A percentile compares a stretch with the other conserved stretches of the same genome.
Conservation (phyloP, 2,797 vertebrate genomes). For the Phrynocephalus vlangalii region DNA sequence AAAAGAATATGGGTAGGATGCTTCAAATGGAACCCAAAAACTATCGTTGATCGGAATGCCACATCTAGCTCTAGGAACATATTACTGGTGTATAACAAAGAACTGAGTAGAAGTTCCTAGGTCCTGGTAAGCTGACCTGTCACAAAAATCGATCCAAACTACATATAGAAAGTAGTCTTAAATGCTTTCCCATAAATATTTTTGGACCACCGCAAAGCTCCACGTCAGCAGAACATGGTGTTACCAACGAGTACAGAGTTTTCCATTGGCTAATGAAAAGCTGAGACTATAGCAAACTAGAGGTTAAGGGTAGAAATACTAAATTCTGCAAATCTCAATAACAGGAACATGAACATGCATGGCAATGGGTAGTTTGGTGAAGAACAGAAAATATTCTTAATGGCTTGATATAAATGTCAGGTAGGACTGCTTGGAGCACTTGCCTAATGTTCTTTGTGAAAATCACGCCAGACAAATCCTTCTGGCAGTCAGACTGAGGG, state of each 20-base stretch:
- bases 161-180: neutral
- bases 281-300: neutral
- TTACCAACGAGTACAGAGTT: neutral
- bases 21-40: neutral
- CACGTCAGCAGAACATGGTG: neutral
- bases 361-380: neutral
- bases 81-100: neutral
- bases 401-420: neutral
- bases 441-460: neutral
- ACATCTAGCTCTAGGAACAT: neutral
- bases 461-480: neutral
- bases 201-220: neutral
- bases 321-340: too few species aligned
- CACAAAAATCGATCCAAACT: neutral
- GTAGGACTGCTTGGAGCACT: neutral
- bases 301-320: too few species aligned
- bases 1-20: neutral
- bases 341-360: too few species aligned
- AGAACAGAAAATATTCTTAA: neutral
- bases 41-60: neutral
- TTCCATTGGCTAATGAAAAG: neutral
- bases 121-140: neutral
- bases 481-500: neutral
- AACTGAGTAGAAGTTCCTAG: neutral
- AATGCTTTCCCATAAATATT: neutral